phyloP scores from a whole-genome alignment of 1,140 invertebrate genomes.

The Drosophila lacertosa region DNA sequence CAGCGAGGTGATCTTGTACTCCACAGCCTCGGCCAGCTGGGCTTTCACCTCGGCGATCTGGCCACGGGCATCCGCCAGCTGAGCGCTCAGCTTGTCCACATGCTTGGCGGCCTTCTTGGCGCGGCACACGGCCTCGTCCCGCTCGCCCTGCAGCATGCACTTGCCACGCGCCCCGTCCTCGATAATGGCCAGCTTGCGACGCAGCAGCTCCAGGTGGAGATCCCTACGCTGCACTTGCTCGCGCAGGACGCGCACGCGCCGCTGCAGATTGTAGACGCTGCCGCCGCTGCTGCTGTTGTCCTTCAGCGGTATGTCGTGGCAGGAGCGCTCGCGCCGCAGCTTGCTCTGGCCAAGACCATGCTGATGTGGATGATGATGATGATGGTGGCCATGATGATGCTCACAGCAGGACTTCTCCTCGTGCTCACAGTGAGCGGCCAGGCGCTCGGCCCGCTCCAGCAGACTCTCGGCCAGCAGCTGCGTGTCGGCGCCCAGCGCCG shows the following conservation, averaged over 20 bases:
- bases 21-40: slow-evolving; percentile 91
- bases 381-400: slow-evolving; percentile 37
- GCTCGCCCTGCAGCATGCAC: slow-evolving; percentile 88
- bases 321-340: slow-evolving; percentile 89
- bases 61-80: slow-evolving; percentile 89
- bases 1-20: slow-evolving; percentile 93
- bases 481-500: slow-evolving; percentile 89
- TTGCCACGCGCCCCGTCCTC: slow-evolving; percentile 90
- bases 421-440: slow-evolving; percentile 88
- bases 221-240: slow-evolving; percentile 96
- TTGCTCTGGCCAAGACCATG: slow-evolving; percentile 80
- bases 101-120: slow-evolving; percentile 91
- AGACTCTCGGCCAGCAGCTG: slow-evolving; percentile 92
- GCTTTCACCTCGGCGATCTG: slow-evolving; percentile 90
- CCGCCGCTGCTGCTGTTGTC: slow-evolving; percentile 92
- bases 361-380: slow-evolving; percentile 51
- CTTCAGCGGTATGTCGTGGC: slow-evolving; percentile 88
- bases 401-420: slow-evolving; percentile 70
- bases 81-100: slow-evolving; percentile 89
- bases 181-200: slow-evolving; percentile 93
- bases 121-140: slow-evolving; percentile 90
- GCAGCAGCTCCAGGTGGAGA: slow-evolving; percentile 93
- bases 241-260: slow-evolving; percentile 90
- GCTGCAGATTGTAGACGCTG: slow-evolving; percentile 92
- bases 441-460: slow-evolving; percentile 90